These are phyloP conservation scores for Tauraco hartlaubi DNA, from an alignment of 2,797 vertebrate species.

Conservation along the genomic window DNA sequence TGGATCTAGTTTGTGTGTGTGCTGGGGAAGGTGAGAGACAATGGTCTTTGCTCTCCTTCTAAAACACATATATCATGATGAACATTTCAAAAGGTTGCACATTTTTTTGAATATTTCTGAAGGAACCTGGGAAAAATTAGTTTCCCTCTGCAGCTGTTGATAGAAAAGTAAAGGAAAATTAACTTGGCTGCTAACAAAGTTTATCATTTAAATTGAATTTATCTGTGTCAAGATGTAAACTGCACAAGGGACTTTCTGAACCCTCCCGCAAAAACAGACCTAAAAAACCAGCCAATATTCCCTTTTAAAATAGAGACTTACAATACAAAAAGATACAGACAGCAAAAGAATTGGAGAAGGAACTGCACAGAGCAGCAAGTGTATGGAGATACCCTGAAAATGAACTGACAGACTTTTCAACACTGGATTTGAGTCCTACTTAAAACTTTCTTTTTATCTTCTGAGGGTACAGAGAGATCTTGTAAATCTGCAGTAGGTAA, in stretches of 20 bases:
- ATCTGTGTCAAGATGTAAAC: not conserved
- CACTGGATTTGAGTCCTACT: not conserved
- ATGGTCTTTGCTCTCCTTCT: not conserved
- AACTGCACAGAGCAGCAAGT: not conserved
- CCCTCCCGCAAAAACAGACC: not conserved
- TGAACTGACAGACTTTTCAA: not conserved
- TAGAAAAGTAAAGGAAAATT: not conserved
- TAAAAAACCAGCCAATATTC: not conserved
- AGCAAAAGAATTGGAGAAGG: not conserved
- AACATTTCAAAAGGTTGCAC: not conserved
- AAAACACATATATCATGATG: not conserved
- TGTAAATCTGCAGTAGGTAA: not conserved
- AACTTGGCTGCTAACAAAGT: not conserved
- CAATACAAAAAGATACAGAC: not conserved
- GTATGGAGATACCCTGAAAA: not conserved
- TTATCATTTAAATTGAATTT: not conserved
- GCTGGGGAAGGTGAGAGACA: rapidly evolving
- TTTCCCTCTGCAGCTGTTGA: not conserved
- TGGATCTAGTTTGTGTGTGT: not conserved
- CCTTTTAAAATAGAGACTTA: not conserved
- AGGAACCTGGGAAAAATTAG: not conserved
- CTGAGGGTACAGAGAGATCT: not conserved
- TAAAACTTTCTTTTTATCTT: not conserved
- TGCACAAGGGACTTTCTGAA: not conserved
- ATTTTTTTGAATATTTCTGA: not conserved